phyloP scores from a whole-genome alignment of 1,140 invertebrate species.

The Tribolium madens region DNA sequence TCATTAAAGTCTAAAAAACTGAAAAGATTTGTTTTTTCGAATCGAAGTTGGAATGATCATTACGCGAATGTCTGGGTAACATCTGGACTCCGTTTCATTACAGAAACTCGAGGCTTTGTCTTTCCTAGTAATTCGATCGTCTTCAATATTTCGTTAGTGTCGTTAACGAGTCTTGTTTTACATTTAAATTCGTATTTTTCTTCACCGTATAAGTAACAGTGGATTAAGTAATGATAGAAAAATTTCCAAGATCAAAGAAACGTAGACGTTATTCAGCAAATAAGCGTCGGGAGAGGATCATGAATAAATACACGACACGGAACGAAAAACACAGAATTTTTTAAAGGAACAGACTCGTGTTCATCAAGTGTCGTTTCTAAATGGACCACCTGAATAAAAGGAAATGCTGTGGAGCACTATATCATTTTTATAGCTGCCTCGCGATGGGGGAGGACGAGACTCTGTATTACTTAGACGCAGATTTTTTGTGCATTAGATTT shows the following conservation, averaged over 20 bases:
- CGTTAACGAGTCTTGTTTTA: neutral
- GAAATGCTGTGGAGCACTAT: neutral
- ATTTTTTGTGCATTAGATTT: neutral
- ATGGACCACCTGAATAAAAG: conserved; percentile 26
- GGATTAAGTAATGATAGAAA: neutral
- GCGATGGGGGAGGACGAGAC: neutral
- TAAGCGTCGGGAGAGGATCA: conserved; percentile 1
- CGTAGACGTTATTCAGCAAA: neutral
- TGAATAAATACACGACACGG: conserved; percentile 31
- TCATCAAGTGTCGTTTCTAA: conserved; percentile 27
- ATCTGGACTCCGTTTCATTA: neutral
- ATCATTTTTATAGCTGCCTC: conserved; percentile 4
- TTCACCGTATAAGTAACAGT: neutral
- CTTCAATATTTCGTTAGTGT: neutral
- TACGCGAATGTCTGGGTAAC: neutral
- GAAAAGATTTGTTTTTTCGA: too few species aligned
- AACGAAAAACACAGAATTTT: conserved; percentile 18
- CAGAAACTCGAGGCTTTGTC: neutral
- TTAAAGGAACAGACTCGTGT: conserved; percentile 5
- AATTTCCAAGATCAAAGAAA: conserved; percentile 15
- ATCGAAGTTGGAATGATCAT: neutral
- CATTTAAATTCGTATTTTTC: neutral
- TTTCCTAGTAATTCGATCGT: neutral
- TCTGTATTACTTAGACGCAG: neutral
- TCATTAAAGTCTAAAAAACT: neutral